A percentile compares a stretch with the other conserved stretches of the same genome.
Conservation (phyloP, 2,113 vertebrate genomes). For the Phrynosoma platyrhinos region DNA sequence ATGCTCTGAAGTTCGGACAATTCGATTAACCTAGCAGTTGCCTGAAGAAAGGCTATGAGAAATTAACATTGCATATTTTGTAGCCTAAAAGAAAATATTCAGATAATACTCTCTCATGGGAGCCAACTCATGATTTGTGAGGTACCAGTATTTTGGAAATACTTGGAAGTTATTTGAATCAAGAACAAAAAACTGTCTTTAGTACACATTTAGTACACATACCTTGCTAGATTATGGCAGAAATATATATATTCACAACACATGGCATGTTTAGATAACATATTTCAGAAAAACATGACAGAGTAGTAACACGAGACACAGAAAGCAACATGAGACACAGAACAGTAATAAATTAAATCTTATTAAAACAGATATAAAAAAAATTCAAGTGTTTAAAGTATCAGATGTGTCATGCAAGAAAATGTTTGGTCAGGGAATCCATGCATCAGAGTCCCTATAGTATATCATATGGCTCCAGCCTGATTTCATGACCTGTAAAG, state of each 20-base stretch:
- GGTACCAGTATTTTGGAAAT: constrained; percentile 68
- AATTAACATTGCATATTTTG: constrained; percentile 7
- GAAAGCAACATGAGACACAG: constrained; percentile 75
- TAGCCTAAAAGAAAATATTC: constrained; percentile 24
- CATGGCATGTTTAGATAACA: constrained; percentile 80
- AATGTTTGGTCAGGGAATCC: constrained; percentile 82
- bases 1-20: constrained; percentile 46
- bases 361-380: constrained; percentile 88
- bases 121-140: constrained; percentile 66
- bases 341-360: constrained; percentile 91
- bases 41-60: constrained; percentile 57
- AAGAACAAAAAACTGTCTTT: constrained; percentile 24
- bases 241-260: constrained; percentile 64
- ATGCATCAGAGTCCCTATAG: constrained; percentile 79
- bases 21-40: constrained; percentile 54
- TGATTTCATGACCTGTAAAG: constrained; percentile 59
- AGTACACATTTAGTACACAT: constrained; percentile 60
- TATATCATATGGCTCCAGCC: constrained; percentile 58
- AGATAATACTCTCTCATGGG: constrained; percentile 56
- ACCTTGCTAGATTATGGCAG: constrained; percentile 80
- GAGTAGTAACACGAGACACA: constrained; percentile 79
- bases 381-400: constrained; percentile 89
- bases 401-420: constrained; percentile 91
- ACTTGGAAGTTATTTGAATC: constrained; percentile 68
- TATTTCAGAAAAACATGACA: constrained; percentile 1